Percentiles rank a stretch among this genome's conserved stretches.
Evolutionary conservation across 2,888 invertebrate genomes (phyloP).

Genomic region (Dysmachus trigonus): DNA sequence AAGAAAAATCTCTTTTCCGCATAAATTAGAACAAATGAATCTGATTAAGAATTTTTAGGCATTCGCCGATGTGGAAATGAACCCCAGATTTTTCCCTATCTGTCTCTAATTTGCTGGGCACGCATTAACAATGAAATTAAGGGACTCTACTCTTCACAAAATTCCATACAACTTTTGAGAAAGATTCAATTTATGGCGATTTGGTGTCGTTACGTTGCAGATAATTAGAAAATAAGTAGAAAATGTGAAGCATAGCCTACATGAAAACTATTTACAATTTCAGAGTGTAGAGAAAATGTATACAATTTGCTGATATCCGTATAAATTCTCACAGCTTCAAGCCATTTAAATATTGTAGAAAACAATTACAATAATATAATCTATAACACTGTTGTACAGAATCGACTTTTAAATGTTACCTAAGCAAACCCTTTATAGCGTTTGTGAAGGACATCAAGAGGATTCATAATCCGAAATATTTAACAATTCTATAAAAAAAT

Average conservation of each 20-base stretch:
- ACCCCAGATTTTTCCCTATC: background rate
- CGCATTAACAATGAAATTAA: background rate
- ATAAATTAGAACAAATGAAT: constrained; percentile 31
- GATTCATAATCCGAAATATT: too few species aligned
- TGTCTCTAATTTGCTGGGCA: background rate
- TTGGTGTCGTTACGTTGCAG: background rate
- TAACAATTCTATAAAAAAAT: too few species aligned
- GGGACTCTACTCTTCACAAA: background rate
- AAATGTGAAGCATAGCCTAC: background rate
- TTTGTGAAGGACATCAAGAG: too few species aligned
- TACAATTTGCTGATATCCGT: background rate
- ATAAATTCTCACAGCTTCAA: background rate
- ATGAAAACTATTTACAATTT: background rate
- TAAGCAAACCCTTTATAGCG: too few species aligned
- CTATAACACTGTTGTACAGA: too few species aligned
- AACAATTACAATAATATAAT: too few species aligned
- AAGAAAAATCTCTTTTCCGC: constrained; percentile 6
- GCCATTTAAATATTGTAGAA: too few species aligned
- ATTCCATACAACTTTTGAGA: background rate
- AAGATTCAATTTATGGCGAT: background rate
- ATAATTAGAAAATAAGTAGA: background rate
- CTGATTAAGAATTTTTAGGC: background rate
- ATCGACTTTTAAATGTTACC: too few species aligned
- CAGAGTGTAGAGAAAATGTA: background rate
- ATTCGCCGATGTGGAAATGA: background rate